These are phyloP conservation scores for Phyllopteryx taeniolatus DNA, from an alignment of 2,113 vertebrate genomes.

Conservation along the genomic window DNA sequence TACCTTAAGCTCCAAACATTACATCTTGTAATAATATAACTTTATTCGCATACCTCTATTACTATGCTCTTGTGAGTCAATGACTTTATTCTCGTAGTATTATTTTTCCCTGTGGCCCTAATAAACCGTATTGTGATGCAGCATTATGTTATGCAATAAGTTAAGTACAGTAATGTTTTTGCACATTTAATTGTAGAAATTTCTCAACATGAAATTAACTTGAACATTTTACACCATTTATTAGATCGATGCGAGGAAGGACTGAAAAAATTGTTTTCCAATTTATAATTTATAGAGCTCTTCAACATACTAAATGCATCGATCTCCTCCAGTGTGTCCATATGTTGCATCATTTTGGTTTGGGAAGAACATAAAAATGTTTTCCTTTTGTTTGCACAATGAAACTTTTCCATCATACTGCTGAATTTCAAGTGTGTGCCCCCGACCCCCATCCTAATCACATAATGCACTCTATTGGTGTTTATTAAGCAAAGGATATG, in stretches of 20 bases:
- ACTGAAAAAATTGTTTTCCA: no score
- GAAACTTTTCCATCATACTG: constrained; percentile 35
- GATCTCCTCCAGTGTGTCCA: not conserved
- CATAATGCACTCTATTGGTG: not conserved
- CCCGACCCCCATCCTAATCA: not conserved
- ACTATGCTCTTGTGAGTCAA: no score
- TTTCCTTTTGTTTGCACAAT: constrained; percentile 15
- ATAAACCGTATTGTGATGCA: no score
- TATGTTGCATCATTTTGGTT: constrained; percentile 11
- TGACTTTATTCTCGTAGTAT: no score
- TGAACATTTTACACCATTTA: no score
- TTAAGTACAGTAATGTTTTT: not conserved
- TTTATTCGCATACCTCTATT: not conserved
- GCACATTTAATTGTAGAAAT: not conserved
- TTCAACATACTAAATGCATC: constrained; percentile 5
- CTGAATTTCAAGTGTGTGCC: constrained; percentile 23
- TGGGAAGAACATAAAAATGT: constrained; percentile 15
- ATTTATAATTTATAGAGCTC: no score
- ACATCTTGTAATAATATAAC: not conserved
- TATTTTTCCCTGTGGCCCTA: no score
- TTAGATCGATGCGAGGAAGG: no score
- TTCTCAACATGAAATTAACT: no score
- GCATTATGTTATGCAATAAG: no score
- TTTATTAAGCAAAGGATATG: constrained; percentile 26
- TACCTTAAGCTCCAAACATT: not conserved